A percentile compares a stretch with the other conserved stretches of the same genome.
These are phyloP conservation scores for Callaeas wilsoni DNA, from an alignment of 2,113 vertebrate species.

Conservation along the genomic window DNA sequence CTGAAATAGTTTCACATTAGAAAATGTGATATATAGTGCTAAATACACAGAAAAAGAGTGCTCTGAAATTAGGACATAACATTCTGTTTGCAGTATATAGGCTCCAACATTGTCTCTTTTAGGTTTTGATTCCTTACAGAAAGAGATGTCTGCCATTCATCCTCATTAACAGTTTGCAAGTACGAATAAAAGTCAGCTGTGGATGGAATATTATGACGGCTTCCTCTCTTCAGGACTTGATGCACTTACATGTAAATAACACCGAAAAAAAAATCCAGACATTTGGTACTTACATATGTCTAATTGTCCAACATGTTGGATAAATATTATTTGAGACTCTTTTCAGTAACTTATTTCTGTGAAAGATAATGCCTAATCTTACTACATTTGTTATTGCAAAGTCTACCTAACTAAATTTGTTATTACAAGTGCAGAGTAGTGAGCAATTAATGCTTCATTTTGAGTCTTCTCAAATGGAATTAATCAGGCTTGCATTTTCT, in stretches of 20 bases:
- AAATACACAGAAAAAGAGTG: background rate
- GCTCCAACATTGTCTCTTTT: background rate
- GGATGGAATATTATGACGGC: slow-evolving; percentile 19
- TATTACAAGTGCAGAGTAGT: slow-evolving; percentile 20
- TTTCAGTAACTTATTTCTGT: slow-evolving; percentile 45
- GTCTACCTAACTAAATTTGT: slow-evolving; percentile 52
- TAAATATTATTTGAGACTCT: slow-evolving; percentile 40
- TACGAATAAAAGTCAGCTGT: slow-evolving; percentile 47
- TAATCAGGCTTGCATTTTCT: slow-evolving; percentile 55
- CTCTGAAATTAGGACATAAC: background rate
- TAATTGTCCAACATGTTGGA: slow-evolving; percentile 47
- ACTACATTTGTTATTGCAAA: slow-evolving; percentile 38
- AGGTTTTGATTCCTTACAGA: background rate
- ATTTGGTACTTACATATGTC: slow-evolving; percentile 40
- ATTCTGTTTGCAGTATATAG: background rate
- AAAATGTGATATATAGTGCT: background rate
- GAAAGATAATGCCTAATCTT: slow-evolving; percentile 55
- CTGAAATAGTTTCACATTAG: background rate
- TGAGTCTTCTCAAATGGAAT: slow-evolving; percentile 41
- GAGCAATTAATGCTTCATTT: slow-evolving; percentile 44
- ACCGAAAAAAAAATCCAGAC: slow-evolving; percentile 30
- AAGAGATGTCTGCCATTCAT: slow-evolving; percentile 1
- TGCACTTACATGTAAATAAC: slow-evolving; percentile 41
- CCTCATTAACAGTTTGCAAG: background rate
- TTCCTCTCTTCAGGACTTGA: slow-evolving; percentile 22